Evolutionary conservation across 2,888 invertebrate species (phyloP), one percentile per base, ranked within the genome.

Genomic region (Cynaeus angustus): DNA sequence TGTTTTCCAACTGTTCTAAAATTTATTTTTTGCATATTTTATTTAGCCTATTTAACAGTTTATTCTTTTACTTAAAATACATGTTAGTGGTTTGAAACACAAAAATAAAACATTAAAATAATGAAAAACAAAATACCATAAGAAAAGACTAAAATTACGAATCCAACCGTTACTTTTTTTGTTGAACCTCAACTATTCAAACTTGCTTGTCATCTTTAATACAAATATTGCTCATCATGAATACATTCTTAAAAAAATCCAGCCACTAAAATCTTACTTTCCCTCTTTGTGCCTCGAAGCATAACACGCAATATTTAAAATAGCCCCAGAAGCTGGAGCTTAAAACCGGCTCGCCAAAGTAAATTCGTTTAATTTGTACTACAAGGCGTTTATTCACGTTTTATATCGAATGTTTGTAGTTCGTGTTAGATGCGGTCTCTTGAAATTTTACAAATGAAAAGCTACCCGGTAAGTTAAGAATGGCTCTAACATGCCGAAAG

Each of bases 341-440:
- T 59, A 30, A 50, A 55, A 53, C 10, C 65, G 30, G 43, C 55
- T 43, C 30, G 12, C 10, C 26, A 38, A 14, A 21, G 26, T 26
- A 62, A 52, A 52, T 50, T 41, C 62, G 52, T 43, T 53, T 53
- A 65, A 55, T 53, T 65, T 65, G 45, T 41, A 12, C 28, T 45
- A 46, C 45, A 16, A 26, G 28, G 30, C 43, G 33, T 59, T 59
- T 59, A 46, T 46, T 59, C 59, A 41, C 53, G 46, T 46, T 46
- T 59, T 59, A 59, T 13, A 46, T 59, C 28, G 59, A 59, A 46
- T 75, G 74, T 75, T 75, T 75, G 74, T 75, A 53, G 68, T 71
- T 70, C 75, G 75, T 71, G 75, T 75, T 75, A 75, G 75, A 74
- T 74, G 75, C 75, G 75, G 75, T 75, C 74, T 70, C 68, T 66